Conservation (phyloP, 2,888 invertebrate species). For the Drosophila kuntzei region DNA sequence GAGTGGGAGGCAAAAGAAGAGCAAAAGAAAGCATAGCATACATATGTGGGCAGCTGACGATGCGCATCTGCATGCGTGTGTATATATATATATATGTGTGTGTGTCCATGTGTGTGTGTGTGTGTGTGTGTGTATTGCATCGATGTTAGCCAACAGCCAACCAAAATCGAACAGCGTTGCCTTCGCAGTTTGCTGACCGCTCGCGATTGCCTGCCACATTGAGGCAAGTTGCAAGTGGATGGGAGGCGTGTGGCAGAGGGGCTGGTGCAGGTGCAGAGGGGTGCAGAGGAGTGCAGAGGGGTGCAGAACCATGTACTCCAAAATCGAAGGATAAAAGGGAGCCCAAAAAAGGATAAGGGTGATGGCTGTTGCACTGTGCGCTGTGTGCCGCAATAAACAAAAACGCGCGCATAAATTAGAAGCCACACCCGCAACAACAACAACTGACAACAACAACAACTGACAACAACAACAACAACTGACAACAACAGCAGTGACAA, state of each 20-base stretch:
- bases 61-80: constrained; percentile 59
- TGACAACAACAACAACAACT: constrained; percentile 13
- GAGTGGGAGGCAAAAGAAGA: constrained; percentile 18
- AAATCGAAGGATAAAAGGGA: constrained; percentile 15
- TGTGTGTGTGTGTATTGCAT: constrained; percentile 48
- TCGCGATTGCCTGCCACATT: constrained; percentile 21
- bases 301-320: constrained; percentile 20
- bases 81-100: neutral
- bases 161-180: constrained; percentile 74
- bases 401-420: constrained; percentile 72
- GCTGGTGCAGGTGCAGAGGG: neutral
- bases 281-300: too few relatives aligned
- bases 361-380: neutral
- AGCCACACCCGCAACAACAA: constrained; percentile 49
- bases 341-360: neutral
- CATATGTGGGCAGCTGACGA: constrained; percentile 53
- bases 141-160: constrained; percentile 63
- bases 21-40: constrained; percentile 63
- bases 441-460: constrained; percentile 9
- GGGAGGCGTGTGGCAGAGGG: neutral
- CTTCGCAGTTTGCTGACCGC: constrained; percentile 46
- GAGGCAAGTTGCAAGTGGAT: neutral
- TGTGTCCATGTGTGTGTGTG: constrained; percentile 11
- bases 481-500: constrained; percentile 24
- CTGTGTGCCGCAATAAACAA: constrained; percentile 70